These are phyloP conservation scores for Buceros bicornis DNA, from an alignment of 2,797 vertebrate genomes.

Conservation along the genomic window DNA sequence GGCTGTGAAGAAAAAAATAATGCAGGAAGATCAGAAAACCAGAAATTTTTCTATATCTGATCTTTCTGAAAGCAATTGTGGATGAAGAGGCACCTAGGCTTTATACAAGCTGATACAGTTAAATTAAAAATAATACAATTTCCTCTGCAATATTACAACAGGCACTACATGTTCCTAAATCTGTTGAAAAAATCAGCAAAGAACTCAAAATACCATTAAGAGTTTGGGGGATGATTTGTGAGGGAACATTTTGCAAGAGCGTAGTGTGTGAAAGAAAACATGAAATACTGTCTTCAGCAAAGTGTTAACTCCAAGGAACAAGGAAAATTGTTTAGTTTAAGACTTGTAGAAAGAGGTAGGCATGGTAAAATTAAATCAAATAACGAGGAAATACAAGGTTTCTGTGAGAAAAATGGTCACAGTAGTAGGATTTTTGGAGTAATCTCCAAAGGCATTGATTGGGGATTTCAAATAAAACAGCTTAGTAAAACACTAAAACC, in stretches of 20 bases:
- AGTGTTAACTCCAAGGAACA: not conserved
- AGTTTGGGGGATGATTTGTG: not conserved
- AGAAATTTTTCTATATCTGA: not conserved
- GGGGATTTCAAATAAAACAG: not conserved
- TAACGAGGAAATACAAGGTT: not conserved
- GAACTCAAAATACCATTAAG: not conserved
- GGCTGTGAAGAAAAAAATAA: not conserved
- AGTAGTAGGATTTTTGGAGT: not conserved
- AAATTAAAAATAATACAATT: not conserved
- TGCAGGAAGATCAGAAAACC: not conserved
- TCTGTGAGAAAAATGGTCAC: not conserved
- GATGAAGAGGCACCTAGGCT: not conserved
- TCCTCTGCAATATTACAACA: not conserved
- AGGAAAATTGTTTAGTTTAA: not conserved
- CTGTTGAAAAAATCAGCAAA: not conserved
- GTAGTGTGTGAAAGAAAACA: not conserved
- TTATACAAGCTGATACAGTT: not conserved
- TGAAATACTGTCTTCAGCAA: not conserved
- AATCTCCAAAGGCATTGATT: not conserved
- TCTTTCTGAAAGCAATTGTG: not conserved
- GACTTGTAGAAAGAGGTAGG: not conserved
- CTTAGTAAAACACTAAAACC: not conserved
- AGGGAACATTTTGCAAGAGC: not conserved
- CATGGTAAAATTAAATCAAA: not conserved
- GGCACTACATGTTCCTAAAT: not conserved